Evolutionary conservation across 2,888 invertebrate genomes (phyloP).

Genomic region (Erannis defoliaria): DNA sequence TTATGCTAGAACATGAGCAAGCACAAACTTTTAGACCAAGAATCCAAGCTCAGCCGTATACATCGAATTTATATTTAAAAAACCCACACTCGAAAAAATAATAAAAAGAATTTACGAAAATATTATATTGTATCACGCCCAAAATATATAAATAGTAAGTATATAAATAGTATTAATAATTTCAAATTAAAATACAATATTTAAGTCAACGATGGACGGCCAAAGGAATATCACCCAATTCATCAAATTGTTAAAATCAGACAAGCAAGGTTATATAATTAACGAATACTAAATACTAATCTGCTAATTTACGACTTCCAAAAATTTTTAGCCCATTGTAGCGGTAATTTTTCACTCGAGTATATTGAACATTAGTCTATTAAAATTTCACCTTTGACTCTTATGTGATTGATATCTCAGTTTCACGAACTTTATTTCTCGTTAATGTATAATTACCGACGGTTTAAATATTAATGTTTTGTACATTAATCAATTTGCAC

Average conservation of each 20-base stretch:
- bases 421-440: conserved; percentile 44
- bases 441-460: conserved; percentile 40
- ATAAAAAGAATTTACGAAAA: too few relatives aligned
- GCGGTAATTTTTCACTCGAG: conserved; percentile 26
- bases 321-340: conserved; percentile 16
- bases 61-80: too few relatives aligned
- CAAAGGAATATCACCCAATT: not conserved
- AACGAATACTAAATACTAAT: not conserved
- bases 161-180: too few relatives aligned
- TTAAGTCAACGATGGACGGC: not conserved
- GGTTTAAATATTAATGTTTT: conserved; percentile 36
- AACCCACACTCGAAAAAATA: too few relatives aligned
- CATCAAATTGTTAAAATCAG: not conserved
- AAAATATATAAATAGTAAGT: too few relatives aligned
- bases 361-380: conserved; percentile 13
- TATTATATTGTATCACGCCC: too few relatives aligned
- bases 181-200: too few relatives aligned
- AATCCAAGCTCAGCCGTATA: too few relatives aligned
- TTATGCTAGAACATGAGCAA: too few relatives aligned
- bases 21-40: too few relatives aligned
- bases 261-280: conserved; percentile 5
- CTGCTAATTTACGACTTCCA: conserved; percentile 3
- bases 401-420: conserved; percentile 56
- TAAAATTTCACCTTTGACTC: conserved; percentile 37
- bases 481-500: conserved; percentile 42